A percentile compares a stretch with the other conserved stretches of the same genome.
phyloP scores from a whole-genome alignment of 2,113 vertebrate species.

The Mola mola region DNA sequence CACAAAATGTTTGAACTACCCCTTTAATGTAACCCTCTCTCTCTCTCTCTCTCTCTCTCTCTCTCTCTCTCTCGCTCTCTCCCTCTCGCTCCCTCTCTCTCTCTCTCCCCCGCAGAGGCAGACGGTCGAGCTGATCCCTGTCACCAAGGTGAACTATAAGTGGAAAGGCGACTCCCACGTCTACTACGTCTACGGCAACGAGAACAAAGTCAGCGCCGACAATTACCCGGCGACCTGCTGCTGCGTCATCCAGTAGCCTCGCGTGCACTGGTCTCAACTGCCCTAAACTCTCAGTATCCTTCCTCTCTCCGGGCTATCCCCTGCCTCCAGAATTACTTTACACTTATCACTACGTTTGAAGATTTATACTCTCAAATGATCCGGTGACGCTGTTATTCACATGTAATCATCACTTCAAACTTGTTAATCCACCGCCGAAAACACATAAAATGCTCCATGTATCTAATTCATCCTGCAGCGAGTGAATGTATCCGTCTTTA shows the following conservation, averaged over 20 bases:
- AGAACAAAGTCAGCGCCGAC: conserved; percentile 71
- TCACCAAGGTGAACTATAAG: conserved; percentile 80
- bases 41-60: conserved; percentile 1
- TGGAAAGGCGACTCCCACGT: conserved; percentile 76
- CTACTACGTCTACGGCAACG: conserved; percentile 83
- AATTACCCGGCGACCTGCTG: conserved; percentile 83
- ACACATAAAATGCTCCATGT: no score
- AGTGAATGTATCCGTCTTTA: no score
- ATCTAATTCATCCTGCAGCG: no score
- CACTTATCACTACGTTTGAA: background rate
- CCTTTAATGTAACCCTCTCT: background rate
- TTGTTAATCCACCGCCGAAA: no score
- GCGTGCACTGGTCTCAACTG: background rate
- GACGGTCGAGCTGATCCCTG: conserved; percentile 83
- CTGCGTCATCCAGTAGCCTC: conserved; percentile 73
- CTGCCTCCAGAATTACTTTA: background rate
- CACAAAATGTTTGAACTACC: background rate
- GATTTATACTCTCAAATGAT: no score
- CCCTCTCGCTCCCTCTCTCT: no score
- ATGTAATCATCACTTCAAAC: no score
- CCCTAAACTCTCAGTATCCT: background rate
- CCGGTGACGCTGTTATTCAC: no score
- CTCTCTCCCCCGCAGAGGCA: conserved; percentile 77
- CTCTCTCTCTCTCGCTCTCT: no score
- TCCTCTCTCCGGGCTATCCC: background rate